Percentiles rank a stretch among this genome's conserved stretches.
phyloP scores from a whole-genome alignment of 2,113 vertebrate genomes.

The Rhinoderma darwinii region DNA sequence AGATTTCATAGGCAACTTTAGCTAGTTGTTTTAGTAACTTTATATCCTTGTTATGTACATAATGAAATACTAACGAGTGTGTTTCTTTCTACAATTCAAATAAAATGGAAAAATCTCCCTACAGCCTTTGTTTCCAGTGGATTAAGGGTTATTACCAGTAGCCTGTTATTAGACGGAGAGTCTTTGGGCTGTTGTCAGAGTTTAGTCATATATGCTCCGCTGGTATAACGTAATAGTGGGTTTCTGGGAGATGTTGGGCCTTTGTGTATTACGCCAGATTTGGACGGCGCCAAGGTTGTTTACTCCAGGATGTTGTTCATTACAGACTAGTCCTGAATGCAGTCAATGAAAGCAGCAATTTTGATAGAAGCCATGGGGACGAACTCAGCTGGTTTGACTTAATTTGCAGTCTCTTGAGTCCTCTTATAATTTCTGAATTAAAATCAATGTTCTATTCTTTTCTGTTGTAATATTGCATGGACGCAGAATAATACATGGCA shows the following conservation, averaged over 20 bases:
- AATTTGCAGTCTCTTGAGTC: conserved; percentile 18
- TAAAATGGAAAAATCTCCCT: background rate
- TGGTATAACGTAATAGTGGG: conserved; percentile 6
- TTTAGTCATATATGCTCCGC: background rate
- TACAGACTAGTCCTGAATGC: conserved; percentile 11
- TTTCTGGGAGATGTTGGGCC: conserved; percentile 15
- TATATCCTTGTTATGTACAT: background rate
- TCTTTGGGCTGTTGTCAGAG: background rate
- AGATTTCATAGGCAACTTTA: background rate
- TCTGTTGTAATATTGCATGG: conserved; percentile 47
- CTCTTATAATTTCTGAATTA: background rate
- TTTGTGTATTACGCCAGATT: conserved; percentile 40
- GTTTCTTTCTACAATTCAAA: background rate
- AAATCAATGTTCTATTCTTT: conserved; percentile 13
- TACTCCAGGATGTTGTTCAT: conserved; percentile 49
- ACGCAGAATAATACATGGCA: background rate
- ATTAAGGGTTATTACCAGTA: conserved; percentile 2
- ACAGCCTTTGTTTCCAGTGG: background rate
- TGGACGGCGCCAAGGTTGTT: conserved; percentile 48
- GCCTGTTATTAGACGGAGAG: background rate
- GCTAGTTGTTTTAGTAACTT: background rate
- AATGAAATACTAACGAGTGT: background rate
- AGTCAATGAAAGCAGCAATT: conserved; percentile 49
- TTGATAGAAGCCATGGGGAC: conserved; percentile 26
- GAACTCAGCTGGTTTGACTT: conserved; percentile 38